Base-by-base conservation (phyloP, 2,888 invertebrate genomes). In the Cybosia mesomella region DNA sequence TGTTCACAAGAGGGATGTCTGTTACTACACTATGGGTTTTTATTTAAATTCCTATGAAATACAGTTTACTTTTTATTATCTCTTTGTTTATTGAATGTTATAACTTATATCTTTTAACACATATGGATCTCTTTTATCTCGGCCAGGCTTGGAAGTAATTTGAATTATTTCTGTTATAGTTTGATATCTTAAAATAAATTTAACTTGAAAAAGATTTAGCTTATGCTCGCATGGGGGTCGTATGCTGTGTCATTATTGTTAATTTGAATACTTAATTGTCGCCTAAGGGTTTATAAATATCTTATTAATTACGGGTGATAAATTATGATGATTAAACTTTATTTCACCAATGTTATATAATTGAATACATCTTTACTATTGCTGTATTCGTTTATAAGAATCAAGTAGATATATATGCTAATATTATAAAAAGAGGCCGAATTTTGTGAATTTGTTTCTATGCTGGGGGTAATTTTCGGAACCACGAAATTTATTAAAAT, bases 1-100 rank as follows among this genome's bases (percentile, higher is more conserved):
- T 89, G 89, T 80, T 82, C 76, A 72, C 59, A 82, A 80, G 75
- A 81, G 84, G 81, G 83, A 78, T 75, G 80, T 79, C 80, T 32
- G 57, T 66, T 64, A 22, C 49, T 72, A 71, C 67, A 66, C 28
- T 36, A 66, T 71, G 67, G 54, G 58, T 76, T 83, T 85, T 85
- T 79, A 77, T 81, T 77, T 39, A 66, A 72, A 85, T 83, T 83
- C 82, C 73, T 78, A 76, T 74, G 79, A 83, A 80, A 75, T 70
- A 72, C 68, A 74, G 72, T 74, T 65, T 71, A 71, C 61, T 71
- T 73, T 81, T 77, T 81, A 71, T 54, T 68, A 32, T 71, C 53
- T 61, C 60, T 66, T 69, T 64, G 64, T 71, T 67, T 68, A 63
- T 60, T 63, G 61, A 66, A 66, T 66, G 36, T 58, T 66, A 73